Percentiles rank a stretch among this genome's conserved stretches.
These are phyloP conservation scores for Acronicta alni DNA, from an alignment of 2,888 invertebrate genomes.

Conservation along the genomic window DNA sequence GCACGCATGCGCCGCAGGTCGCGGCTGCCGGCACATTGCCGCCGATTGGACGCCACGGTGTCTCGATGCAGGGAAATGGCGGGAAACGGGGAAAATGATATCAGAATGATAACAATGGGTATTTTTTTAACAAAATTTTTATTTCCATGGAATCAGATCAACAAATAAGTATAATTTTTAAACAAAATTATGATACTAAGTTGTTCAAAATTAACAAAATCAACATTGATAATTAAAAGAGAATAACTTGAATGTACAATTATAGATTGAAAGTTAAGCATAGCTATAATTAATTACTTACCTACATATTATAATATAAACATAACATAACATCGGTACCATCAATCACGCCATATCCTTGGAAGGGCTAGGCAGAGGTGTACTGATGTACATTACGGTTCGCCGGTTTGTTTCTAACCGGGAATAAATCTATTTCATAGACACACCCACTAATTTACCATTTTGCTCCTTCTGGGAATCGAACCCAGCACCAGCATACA, in stretches of 20 bases:
- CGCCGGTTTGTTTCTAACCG: too few species aligned
- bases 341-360: too few species aligned
- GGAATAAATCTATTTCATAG: too few species aligned
- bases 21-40: constrained; percentile 54
- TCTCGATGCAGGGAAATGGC: constrained; percentile 1
- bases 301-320: too few species aligned
- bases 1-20: constrained; percentile 66
- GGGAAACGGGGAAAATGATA: constrained; percentile 18
- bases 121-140: constrained; percentile 32
- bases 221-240: constrained; percentile 7
- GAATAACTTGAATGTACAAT: background rate
- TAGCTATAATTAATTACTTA: too few species aligned
- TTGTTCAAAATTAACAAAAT: constrained; percentile 25
- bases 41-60: constrained; percentile 14
- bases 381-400: too few species aligned
- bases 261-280: background rate
- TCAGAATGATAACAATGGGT: background rate
- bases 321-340: too few species aligned
- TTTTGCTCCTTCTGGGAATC: too few species aligned
- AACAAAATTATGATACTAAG: constrained; percentile 17
- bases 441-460: too few species aligned
- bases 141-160: constrained; percentile 35
- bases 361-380: too few species aligned
- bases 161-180: constrained; percentile 23
- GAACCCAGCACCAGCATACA: too few species aligned